Base-by-base conservation (phyloP, 2,888 invertebrate genomes). In the Coelinius sp. region DNA sequence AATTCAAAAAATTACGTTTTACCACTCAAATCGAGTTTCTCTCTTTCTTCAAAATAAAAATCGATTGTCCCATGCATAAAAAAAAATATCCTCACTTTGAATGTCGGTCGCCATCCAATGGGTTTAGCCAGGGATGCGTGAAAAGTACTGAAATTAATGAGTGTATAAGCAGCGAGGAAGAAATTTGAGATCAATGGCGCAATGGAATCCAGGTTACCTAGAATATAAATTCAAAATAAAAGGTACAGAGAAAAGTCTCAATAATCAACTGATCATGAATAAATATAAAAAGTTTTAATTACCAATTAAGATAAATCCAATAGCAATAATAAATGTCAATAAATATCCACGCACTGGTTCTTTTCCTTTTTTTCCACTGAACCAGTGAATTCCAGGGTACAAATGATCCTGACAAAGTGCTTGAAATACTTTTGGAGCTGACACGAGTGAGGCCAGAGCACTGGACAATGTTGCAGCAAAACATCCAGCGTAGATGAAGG, bases 391-490 rank as follows among this genome's bases (percentile, higher is more conserved):
- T 81, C 94, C 94, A 0, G 98, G 98, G 88, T 98, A 99, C 67
- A 99, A 88, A 85, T 95, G 94, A 87, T 99, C 99, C 85, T 95
- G 95, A 84, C 97, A 97, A 3, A 99, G 90, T 3, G 98, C 98
- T 91, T 96, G 96, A 82, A 96, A 95, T 0, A 95, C 95, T 90
- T 96, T 96, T 0, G 99, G 99, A 0, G 98, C 99, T 0, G 97
- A 97, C 0, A 99, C 98, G 65, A 99, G 90, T 76, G 97, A 97
- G 0, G 98, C 98, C 66, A 99, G 90, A 0, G 99, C 99, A 0
- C 98, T 98, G 0, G 98, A 98, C 14, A 99, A 89, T 0, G 99
- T 97, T 0, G 99, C 98, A 0, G 98, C 98, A 88, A 98, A 98
- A 83, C 98, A 98, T 0, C 98, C 98, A 27, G 97, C 97, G 86